A percentile compares a stretch with the other conserved stretches of the same genome.
These are phyloP conservation scores for Dipodomys ordii DNA, from an alignment of 2,113 vertebrate species.

Conservation along the genomic window DNA sequence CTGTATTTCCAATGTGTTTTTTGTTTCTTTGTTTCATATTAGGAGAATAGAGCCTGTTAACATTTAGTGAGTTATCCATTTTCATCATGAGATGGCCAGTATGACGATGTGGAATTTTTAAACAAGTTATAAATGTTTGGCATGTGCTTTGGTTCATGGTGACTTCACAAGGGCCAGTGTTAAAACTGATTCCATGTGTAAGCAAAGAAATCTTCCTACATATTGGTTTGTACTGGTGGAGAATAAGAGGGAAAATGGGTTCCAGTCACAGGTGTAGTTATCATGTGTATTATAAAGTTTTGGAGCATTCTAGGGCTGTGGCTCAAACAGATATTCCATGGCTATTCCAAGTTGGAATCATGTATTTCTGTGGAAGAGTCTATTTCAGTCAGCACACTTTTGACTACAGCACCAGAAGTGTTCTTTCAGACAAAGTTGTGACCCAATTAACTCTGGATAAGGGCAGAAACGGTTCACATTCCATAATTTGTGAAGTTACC, in stretches of 20 bases:
- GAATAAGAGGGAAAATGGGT: conserved; percentile 86
- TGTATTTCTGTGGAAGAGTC: no score
- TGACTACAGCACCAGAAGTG: no score
- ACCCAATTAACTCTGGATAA: no score
- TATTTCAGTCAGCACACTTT: no score
- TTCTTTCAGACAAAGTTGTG: no score
- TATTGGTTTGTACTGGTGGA: conserved; percentile 86
- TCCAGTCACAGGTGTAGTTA: conserved; percentile 87
- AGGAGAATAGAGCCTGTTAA: conserved; percentile 93
- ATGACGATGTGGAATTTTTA: conserved; percentile 91
- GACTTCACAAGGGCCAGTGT: conserved; percentile 89
- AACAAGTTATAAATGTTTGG: conserved; percentile 90
- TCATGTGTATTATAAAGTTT: conserved; percentile 78
- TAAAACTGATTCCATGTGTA: conserved; percentile 88
- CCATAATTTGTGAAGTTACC: no score
- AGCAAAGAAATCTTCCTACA: conserved; percentile 87
- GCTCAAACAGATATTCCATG: conserved; percentile 39
- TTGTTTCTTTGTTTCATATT: conserved; percentile 89
- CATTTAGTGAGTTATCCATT: conserved; percentile 89
- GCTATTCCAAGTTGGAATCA: no score
- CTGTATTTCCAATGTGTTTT: conserved; percentile 93
- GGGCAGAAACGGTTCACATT: no score
- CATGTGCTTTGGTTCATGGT: conserved; percentile 91
- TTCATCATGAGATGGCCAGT: conserved; percentile 91
- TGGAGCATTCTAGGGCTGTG: conserved; percentile 80